Conservation (phyloP, 2,797 vertebrate species). For the Selene dorsalis region DNA sequence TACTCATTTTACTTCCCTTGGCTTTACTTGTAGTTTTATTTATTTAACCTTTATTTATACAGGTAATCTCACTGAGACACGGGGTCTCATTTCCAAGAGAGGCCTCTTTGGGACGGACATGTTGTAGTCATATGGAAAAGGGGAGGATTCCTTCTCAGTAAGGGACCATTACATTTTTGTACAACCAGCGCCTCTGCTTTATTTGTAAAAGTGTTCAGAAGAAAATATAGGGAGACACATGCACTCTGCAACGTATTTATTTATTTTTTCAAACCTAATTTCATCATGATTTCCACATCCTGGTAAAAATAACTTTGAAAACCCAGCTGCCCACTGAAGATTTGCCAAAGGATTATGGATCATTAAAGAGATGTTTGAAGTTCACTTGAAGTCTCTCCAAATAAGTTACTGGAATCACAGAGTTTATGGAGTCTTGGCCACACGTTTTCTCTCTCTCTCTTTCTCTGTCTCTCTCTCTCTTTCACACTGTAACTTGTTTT, state of each 20-base stretch:
- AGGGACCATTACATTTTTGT: background rate
- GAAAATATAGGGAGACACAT: conserved; percentile 30
- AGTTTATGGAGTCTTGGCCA: conserved; percentile 36
- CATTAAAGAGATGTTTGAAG: conserved; percentile 79
- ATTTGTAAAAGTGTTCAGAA: background rate
- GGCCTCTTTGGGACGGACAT: no score
- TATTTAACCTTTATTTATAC: no score
- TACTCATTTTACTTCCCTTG: conserved; percentile 33
- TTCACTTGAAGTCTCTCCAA: conserved; percentile 66
- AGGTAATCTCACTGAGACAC: no score
- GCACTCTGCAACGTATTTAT: conserved; percentile 28
- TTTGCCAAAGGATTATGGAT: conserved; percentile 73
- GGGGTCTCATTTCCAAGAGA: no score
- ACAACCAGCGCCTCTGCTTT: background rate
- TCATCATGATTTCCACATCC: conserved; percentile 61
- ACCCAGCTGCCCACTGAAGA: conserved; percentile 63
- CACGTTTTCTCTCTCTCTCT: conserved; percentile 34
- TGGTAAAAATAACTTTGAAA: conserved; percentile 64
- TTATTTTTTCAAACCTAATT: conserved; percentile 55
- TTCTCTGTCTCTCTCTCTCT: conserved; percentile 24
- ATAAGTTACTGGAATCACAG: conserved; percentile 52
- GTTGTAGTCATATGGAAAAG: background rate
- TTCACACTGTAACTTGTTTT: background rate
- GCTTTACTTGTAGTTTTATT: background rate
- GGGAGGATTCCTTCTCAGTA: background rate